Percentiles rank a stretch among this genome's conserved stretches.
phyloP scores from a whole-genome alignment of 2,113 vertebrate species.

The Crotalus helleri region DNA sequence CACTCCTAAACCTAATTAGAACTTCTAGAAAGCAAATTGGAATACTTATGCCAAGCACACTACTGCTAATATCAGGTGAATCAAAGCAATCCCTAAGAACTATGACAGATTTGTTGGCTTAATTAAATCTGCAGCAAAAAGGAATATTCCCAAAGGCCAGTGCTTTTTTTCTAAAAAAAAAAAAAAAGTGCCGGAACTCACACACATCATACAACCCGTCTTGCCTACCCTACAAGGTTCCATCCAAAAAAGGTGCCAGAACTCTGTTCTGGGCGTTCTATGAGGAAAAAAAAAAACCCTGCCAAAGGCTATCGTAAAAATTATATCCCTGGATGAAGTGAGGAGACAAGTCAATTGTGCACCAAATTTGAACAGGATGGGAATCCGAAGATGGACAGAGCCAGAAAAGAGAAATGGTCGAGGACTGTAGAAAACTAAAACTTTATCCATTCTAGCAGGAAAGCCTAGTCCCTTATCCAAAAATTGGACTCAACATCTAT shows the following conservation, averaged over 20 bases:
- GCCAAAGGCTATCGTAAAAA: not conserved
- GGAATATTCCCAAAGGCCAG: not conserved
- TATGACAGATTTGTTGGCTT: not conserved
- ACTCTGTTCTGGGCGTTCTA: too few species aligned
- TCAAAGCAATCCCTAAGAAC: not conserved
- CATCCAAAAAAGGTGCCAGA: too few species aligned
- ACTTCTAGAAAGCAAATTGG: not conserved
- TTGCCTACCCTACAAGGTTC: too few species aligned
- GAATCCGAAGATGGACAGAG: not conserved
- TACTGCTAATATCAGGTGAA: not conserved
- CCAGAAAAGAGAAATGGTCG: not conserved
- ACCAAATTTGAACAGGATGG: not conserved
- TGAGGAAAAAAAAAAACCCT: too few species aligned
- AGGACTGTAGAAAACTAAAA: not conserved
- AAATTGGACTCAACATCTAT: not conserved
- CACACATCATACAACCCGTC: too few species aligned
- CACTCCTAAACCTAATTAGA: not conserved
- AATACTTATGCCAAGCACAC: not conserved
- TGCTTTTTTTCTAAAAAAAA: too few species aligned
- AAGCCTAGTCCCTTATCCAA: not conserved
- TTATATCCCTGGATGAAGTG: not conserved
- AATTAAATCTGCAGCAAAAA: not conserved
- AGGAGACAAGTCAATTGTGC: not conserved
- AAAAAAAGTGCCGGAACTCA: too few species aligned
- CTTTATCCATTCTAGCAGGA: not conserved